A percentile compares a stretch with the other conserved stretches of the same genome.
Evolutionary conservation across 2,888 invertebrate species (phyloP).

Genomic region (Furcula furcula): DNA sequence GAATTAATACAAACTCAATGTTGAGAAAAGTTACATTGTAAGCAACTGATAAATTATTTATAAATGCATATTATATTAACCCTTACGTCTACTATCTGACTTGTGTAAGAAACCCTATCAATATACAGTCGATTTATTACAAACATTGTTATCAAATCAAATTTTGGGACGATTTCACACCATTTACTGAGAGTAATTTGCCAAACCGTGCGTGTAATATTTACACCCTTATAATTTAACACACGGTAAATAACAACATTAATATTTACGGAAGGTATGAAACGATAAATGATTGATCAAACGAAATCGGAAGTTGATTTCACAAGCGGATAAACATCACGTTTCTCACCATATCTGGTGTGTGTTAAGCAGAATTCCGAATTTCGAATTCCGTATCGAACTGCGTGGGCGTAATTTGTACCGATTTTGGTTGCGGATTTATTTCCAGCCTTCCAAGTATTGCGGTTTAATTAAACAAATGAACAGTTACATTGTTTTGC

Average conservation of each 20-base stretch:
- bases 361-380: not conserved
- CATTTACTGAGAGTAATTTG: no score
- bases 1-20: no score
- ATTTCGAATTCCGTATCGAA: not conserved
- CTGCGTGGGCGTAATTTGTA: not conserved
- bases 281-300: constrained; percentile 34
- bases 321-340: constrained; percentile 28
- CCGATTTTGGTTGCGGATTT: not conserved
- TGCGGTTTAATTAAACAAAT: not conserved
- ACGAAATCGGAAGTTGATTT: constrained; percentile 26
- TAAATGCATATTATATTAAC: no score
- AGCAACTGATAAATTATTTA: no score
- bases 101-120: no score
- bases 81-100: no score
- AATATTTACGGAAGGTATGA: constrained; percentile 14
- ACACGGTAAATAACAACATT: constrained; percentile 5
- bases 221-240: constrained; percentile 19
- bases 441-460: not conserved
- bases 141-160: no score
- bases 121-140: no score
- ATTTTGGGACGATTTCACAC: constrained; percentile 5
- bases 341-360: constrained; percentile 7
- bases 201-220: no score
- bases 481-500: not conserved
- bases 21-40: no score